Conservation (phyloP, 2,888 invertebrate species). For the Lymantria dispar region DNA sequence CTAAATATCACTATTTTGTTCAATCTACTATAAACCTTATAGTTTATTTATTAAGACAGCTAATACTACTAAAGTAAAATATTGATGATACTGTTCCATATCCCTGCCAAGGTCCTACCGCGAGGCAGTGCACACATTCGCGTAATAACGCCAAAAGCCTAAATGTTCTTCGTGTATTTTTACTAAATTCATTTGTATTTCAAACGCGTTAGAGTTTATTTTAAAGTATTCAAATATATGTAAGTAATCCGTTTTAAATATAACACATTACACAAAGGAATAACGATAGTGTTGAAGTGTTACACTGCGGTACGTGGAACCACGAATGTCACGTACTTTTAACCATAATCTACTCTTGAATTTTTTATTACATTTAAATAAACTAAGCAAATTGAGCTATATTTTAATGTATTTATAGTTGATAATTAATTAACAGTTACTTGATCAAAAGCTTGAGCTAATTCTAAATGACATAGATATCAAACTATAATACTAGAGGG, state of each 20-base stretch:
- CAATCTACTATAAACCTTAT: slow-evolving; percentile 25
- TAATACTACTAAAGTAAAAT: slow-evolving; percentile 19
- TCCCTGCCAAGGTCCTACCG: slow-evolving; percentile 65
- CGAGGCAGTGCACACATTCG: slow-evolving; percentile 65
- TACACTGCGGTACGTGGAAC: slow-evolving; percentile 62
- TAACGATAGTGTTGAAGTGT: slow-evolving; percentile 59
- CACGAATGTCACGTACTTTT: slow-evolving; percentile 62
- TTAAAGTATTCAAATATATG: slow-evolving; percentile 2
- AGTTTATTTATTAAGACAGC: slow-evolving; percentile 5
- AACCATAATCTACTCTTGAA: slow-evolving; percentile 47
- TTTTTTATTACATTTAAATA: slow-evolving; percentile 39
- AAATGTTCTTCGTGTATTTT: slow-evolving; percentile 27
- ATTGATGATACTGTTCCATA: slow-evolving; percentile 68
- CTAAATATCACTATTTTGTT: slow-evolving; percentile 20
- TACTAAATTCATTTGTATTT: slow-evolving; percentile 29
- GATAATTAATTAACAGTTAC: slow-evolving; percentile 22
- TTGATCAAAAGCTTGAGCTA: slow-evolving; percentile 24
- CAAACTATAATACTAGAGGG: slow-evolving; percentile 32
- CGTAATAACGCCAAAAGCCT: slow-evolving; percentile 40
- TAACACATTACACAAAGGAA: slow-evolving; percentile 47
- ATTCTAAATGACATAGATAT: slow-evolving; percentile 24
- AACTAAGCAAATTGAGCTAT: slow-evolving; percentile 29
- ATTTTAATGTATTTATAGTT: slow-evolving; percentile 11
- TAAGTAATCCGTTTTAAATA: slow-evolving; percentile 31
- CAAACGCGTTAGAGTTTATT: slow-evolving; percentile 14